A percentile compares a stretch with the other conserved stretches of the same genome.
Conservation (phyloP, 1,140 invertebrate genomes). For the Camponotus vicinus region DNA sequence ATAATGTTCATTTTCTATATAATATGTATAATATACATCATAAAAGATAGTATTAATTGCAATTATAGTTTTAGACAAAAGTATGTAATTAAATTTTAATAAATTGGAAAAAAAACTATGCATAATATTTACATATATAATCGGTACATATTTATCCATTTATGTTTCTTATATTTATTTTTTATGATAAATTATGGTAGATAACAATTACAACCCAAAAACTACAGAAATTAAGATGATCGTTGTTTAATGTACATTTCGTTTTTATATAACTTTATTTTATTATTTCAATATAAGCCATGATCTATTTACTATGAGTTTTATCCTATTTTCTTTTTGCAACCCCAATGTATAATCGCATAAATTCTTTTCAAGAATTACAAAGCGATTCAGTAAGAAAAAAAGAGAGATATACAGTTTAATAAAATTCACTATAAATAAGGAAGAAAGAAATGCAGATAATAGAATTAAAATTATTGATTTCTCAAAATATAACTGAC, state of each 20-base stretch:
- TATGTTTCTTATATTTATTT: neutral
- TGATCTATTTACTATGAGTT: neutral
- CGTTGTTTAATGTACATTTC: neutral
- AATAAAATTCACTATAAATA: neutral
- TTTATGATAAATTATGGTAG: neutral
- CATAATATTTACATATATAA: slow-evolving; percentile 22
- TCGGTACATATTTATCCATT: neutral
- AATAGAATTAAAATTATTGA: neutral
- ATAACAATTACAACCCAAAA: neutral
- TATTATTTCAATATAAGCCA: neutral
- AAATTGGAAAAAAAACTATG: neutral
- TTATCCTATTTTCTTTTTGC: neutral
- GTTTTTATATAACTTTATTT: neutral
- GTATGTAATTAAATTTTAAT: slow-evolving; percentile 58
- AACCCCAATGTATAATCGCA: neutral
- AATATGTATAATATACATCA: neutral
- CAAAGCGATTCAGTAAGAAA: neutral
- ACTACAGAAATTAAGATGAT: neutral
- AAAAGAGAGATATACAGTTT: neutral
- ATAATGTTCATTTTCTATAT: slow-evolving; percentile 22
- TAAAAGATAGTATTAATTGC: slow-evolving; percentile 25
- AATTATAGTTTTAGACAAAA: neutral
- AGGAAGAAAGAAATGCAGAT: neutral
- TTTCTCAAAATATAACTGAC: neutral
- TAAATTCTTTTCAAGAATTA: neutral